Base-by-base conservation (phyloP, 2,888 invertebrate genomes). In the Crossocerus cetratus region DNA sequence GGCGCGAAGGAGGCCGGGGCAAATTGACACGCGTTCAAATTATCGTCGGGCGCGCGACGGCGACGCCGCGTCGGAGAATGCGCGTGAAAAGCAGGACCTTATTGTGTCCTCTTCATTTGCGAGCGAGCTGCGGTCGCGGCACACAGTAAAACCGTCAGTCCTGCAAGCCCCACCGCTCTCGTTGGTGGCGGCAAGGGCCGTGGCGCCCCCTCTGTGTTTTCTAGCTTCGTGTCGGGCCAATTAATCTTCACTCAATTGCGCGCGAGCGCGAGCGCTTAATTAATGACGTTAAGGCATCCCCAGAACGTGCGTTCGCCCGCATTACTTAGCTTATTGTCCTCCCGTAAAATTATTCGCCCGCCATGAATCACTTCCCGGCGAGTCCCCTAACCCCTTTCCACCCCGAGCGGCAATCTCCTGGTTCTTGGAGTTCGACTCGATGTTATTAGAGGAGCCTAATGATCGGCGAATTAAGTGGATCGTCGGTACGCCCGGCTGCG, bases 211-310 rank as follows among this genome's bases (percentile, higher is more conserved):
- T 44, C 60, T 53, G 54, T 58, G 32, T 67, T 72, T 64, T 60
- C 67, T 67, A 72, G 69, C 75, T 75, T 72, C 80, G 71, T 68
- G 70, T 74, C 63, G 57, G 69, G 32, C 32, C 81, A 80, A 85
- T 85, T 85, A 85, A 85, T 85, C 85, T 84, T 81, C 81, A 73
- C 82, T 83, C 85, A 84, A 85, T 85, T 84, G 83, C 85, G 72
- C 80, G 23, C 23, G 32, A 4, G 32, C 32, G 32, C 5, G 32
- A 4, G 8, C 5, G 72, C 84, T 85, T 85, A 85, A 85, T 85
- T 85, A 85, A 85, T 85, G 80, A 80, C 81, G 79, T 81, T 80
- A 77, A 76, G 78, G 66, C 67, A 60, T 72, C 54, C 80, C 69
- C 73, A 61, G 75, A 66, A 71, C 64, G 61, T 58, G 74, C 74